Evolutionary conservation across 1,140 invertebrate genomes (phyloP).

Genomic region (Drosophila mayri): DNA sequence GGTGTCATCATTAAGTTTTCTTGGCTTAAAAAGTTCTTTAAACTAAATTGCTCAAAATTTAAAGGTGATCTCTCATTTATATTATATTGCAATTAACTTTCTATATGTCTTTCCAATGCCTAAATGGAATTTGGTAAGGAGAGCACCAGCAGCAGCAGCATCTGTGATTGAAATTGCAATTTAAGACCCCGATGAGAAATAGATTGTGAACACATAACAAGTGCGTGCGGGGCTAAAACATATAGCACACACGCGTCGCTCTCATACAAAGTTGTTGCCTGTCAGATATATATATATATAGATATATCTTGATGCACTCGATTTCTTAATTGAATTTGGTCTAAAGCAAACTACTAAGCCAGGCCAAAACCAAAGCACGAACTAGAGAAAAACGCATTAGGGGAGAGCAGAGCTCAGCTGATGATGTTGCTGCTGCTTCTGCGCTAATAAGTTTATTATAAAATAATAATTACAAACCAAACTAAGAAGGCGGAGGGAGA

Average conservation of each 20-base stretch:
- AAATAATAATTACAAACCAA: conserved; percentile 76
- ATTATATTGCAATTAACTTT: conserved; percentile 24
- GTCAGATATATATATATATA: conserved; percentile 3
- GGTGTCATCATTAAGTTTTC: conserved; percentile 50
- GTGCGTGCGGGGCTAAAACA: conserved; percentile 49
- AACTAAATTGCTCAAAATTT: conserved; percentile 49
- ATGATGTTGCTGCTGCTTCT: not conserved
- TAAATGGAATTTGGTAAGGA: conserved; percentile 23
- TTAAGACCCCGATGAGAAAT: conserved; percentile 73
- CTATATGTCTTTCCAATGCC: not conserved
- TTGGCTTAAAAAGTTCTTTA: conserved; percentile 41
- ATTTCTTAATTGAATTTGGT: conserved; percentile 80
- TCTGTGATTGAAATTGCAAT: conserved; percentile 12
- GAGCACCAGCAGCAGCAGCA: not conserved
- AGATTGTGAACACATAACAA: conserved; percentile 73
- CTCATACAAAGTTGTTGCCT: conserved; percentile 2
- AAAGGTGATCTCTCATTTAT: not conserved
- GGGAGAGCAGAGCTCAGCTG: conserved; percentile 22
- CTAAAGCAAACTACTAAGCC: conserved; percentile 42
- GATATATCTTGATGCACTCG: conserved; percentile 29
- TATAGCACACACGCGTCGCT: conserved; percentile 34
- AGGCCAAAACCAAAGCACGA: conserved; percentile 31
- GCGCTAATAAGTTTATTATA: conserved; percentile 81
- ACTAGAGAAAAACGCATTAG: conserved; percentile 52
- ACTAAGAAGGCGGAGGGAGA: conserved; percentile 16